Base-by-base conservation (phyloP, 2,797 vertebrate genomes). In the Columba guinea region DNA sequence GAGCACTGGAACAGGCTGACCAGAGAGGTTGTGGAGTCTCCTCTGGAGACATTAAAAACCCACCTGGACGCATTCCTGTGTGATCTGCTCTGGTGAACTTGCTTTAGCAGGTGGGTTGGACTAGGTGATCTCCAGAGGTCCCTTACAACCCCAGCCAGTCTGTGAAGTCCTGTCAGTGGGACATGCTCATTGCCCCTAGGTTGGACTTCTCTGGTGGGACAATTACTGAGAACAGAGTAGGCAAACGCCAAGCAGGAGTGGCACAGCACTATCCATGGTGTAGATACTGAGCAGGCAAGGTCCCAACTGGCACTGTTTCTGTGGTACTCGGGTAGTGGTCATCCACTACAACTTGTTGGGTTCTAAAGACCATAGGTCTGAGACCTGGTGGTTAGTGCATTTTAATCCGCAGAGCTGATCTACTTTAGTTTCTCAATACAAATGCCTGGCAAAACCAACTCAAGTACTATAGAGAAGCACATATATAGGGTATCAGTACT, bases 351-450 rank as follows among this genome's bases (percentile, higher is more conserved):
- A 26, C 7, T 48, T 23, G 11, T 63, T 70, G 20, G 0, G 0
- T 56, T 7, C 24, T 19, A 20, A 76, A 58, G 23, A 32, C 56
- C 14, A 0, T 6, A 35, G 34, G 8, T 34, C 28, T 60, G 56
- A 80, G 39, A 39, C 13, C 11, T 0, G 0, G 6, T 32, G 49
- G 9, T 80, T 17, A 48, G 8, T 0, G 2, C 1, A 0, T 41
- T 48, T 74, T 67, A 63, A 21, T 13, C 35, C 39, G 53, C 35
- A 55, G 52, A 37, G 15, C 11, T 88, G 55, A 86, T 41, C 27
- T 64, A 52, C 12, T 56, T 67, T 26, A 16, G 5, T 27, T 94
- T 85, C 26, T 69, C 14, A 18, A 58, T 10, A 46, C 26, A 90
- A 83, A 15, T 46, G 53, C 23, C 53, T 63, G 39, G 30, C 32